Conservation (phyloP, 2,888 invertebrate species). For the Agapetus fuscipes region DNA sequence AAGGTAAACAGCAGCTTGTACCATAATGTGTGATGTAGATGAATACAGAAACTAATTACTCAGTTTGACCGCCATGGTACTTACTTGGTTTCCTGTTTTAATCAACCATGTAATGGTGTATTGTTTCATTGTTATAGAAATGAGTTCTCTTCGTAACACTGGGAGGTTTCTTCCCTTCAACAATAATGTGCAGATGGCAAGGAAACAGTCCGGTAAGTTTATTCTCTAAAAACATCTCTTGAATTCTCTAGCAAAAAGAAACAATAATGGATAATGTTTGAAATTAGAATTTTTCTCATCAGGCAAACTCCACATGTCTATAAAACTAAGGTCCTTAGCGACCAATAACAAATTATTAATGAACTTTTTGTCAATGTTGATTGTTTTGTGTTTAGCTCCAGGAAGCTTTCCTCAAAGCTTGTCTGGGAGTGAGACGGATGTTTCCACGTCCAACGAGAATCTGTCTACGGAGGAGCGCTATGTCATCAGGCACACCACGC, state of each 20-base stretch:
- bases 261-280: too few relatives aligned
- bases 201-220: conserved; percentile 18
- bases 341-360: too few relatives aligned
- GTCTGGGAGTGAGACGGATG: conserved; percentile 83
- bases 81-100: too few relatives aligned
- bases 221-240: conserved; percentile 24
- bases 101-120: not conserved
- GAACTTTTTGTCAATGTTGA: not conserved
- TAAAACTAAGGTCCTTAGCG: too few relatives aligned
- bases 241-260: too few relatives aligned
- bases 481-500: conserved; percentile 68
- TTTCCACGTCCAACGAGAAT: conserved; percentile 85
- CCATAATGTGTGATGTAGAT: too few relatives aligned
- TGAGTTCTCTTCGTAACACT: conserved; percentile 54
- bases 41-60: too few relatives aligned
- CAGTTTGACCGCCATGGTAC: too few relatives aligned
- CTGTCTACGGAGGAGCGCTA: conserved; percentile 76
- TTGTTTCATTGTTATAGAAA: conserved; percentile 24
- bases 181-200: conserved; percentile 42
- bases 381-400: too few relatives aligned
- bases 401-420: conserved; percentile 63
- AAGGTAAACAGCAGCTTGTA: too few relatives aligned
- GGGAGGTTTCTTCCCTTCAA: conserved; percentile 51
- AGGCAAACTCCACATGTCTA: too few relatives aligned
- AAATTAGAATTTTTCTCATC: too few relatives aligned